A percentile compares a stretch with the other conserved stretches of the same genome.
Evolutionary conservation across 2,888 invertebrate species (phyloP).

Genomic region (Anthophora plumipes): DNA sequence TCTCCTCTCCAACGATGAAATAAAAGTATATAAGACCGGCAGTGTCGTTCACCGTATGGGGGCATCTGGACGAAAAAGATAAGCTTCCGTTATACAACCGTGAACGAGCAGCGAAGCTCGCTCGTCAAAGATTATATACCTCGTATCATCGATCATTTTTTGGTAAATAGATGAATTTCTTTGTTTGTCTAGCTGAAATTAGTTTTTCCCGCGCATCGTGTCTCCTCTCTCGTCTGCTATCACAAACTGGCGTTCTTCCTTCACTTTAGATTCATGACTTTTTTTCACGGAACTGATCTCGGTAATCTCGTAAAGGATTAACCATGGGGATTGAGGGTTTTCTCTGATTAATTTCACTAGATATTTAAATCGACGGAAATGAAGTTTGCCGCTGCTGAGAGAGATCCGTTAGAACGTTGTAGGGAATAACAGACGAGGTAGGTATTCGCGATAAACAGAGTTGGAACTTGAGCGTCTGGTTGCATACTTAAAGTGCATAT

Average conservation of each 20-base stretch:
- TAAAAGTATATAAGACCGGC: conserved; percentile 57
- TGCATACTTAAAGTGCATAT: conserved; percentile 49
- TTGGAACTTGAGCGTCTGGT: conserved; percentile 31
- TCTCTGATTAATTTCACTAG: conserved; percentile 20
- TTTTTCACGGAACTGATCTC: not conserved
- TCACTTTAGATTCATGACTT: conserved; percentile 41
- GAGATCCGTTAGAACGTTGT: not conserved
- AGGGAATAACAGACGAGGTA: conserved; percentile 1
- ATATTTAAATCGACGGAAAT: not conserved
- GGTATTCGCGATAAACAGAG: conserved; percentile 26
- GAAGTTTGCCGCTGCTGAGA: not conserved
- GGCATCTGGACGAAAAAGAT: conserved; percentile 70
- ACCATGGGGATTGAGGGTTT: not conserved
- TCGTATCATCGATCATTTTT: conserved; percentile 69
- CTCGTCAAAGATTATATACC: conserved; percentile 54
- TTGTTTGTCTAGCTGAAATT: conserved; percentile 71
- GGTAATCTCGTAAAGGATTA: conserved; percentile 4
- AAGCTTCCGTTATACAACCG: conserved; percentile 62
- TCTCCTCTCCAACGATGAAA: conserved; percentile 56
- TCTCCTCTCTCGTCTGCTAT: not conserved
- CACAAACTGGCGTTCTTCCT: not conserved
- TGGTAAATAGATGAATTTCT: conserved; percentile 64
- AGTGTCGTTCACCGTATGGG: conserved; percentile 21
- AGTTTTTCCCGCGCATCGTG: conserved; percentile 52
- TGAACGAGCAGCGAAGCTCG: conserved; percentile 23